Base-by-base conservation (phyloP, 2,797 vertebrate species). In the Cossypha polioptera region DNA sequence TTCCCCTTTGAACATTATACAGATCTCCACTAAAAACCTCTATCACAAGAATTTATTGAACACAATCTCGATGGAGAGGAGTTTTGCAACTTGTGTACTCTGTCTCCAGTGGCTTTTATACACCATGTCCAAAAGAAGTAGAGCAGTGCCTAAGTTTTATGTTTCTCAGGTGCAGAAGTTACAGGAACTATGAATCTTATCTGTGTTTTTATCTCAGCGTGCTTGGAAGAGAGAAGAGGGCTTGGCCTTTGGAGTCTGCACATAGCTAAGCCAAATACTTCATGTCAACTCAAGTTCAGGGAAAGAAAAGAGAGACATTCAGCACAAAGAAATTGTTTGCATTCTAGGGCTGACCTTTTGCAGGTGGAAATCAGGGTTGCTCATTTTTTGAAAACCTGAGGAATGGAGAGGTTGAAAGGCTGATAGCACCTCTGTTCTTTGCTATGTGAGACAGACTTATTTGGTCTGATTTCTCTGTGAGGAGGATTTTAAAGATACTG, bases 131-230 rank as follows among this genome's bases (percentile, higher is more conserved):
- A 54, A 90, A 95, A 92, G 19, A 50, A 94, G 59, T 62, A 53
- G 51, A 79, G 45, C 0, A 0, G 17, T 93, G 72, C 62, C 20
- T 11, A 20, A 26, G 48, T 94, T 95, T 94, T 78, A 45, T 83
- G 31, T 75, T 94, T 96, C 79, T 76, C 72, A 67, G 87, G 89
- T 89, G 85, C 31, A 68, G 53, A 90, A 93, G 71, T 81, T 81
- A 68, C 65, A 86, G 90, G 61, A 95, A 59, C 62, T 81, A 42
- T 6, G 6, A 77, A 57, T 71, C 63, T 63, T 94, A 69, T 63
- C 86, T 90, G 63, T 81, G 74, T 78, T 93, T 88, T 93, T 95
- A 78, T 96, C 81, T 89, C 78, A 75, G 71, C 33, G 11, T 61
- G 74, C 57, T 85, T 96, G 87, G 90, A 65, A 69, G 61, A 77